Evolutionary conservation across 2,797 vertebrate species (phyloP).

Genomic region (Brachyalestes nurse): DNA sequence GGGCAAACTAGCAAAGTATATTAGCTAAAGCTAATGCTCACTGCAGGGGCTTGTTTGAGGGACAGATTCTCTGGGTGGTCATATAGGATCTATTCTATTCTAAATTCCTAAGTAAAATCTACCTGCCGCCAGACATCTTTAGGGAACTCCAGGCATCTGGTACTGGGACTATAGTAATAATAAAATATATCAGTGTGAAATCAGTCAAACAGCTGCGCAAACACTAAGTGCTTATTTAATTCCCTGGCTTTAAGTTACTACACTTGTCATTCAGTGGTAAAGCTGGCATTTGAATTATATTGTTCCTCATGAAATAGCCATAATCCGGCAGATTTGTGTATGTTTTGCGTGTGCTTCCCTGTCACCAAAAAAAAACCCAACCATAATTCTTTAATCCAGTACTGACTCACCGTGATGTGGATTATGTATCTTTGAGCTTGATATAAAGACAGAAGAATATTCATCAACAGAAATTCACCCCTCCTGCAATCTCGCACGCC

Average conservation of each 20-base stretch:
- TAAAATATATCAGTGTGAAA: not conserved
- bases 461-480: constrained; percentile 71
- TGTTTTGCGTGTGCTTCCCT: constrained; percentile 67
- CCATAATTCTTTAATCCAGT: constrained; percentile 72
- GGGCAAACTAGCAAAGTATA: not conserved
- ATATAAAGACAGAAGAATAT: constrained; percentile 68
- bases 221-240: constrained; percentile 24
- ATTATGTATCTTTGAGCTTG: constrained; percentile 64
- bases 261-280: constrained; percentile 44
- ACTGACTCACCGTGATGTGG: constrained; percentile 74
- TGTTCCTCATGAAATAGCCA: constrained; percentile 55
- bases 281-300: constrained; percentile 57
- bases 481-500: constrained; percentile 61
- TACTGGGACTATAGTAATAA: not conserved
- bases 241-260: constrained; percentile 48
- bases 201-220: not conserved
- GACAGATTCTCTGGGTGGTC: not conserved
- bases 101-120: not conserved
- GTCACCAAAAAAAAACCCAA: constrained; percentile 59
- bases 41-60: not conserved
- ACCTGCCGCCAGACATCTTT: not conserved
- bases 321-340: constrained; percentile 71
- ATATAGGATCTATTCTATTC: too few relatives aligned
- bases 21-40: not conserved
- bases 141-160: not conserved